phyloP scores from a whole-genome alignment of 2,888 invertebrate genomes.

The Brenthis hecate region DNA sequence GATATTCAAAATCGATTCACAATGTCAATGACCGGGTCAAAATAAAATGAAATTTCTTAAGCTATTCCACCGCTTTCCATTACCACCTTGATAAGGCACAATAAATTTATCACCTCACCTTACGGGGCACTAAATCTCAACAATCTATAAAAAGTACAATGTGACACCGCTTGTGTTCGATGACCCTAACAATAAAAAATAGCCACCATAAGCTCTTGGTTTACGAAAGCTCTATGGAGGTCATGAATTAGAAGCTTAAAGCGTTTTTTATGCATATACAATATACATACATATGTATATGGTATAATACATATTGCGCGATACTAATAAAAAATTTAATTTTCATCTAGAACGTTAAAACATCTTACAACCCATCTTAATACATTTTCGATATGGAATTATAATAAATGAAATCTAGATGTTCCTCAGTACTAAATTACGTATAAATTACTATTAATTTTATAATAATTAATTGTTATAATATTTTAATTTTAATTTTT shows the following conservation, averaged over 20 bases:
- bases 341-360: no score
- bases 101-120: constrained; percentile 74
- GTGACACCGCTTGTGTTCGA: constrained; percentile 63
- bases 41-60: constrained; percentile 31
- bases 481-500: no score
- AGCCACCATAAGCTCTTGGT: constrained; percentile 60
- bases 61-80: constrained; percentile 55
- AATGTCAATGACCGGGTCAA: constrained; percentile 30
- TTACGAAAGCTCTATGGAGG: constrained; percentile 60
- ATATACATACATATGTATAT: neutral
- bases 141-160: constrained; percentile 61
- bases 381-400: no score
- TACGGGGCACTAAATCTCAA: constrained; percentile 62
- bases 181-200: constrained; percentile 76
- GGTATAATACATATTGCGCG: no score
- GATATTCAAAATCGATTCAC: constrained; percentile 16
- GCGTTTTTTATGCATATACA: constrained; percentile 33
- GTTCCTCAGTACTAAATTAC: no score
- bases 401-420: no score
- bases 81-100: constrained; percentile 66
- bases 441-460: no score
- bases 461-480: no score
- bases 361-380: no score
- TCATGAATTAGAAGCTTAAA: constrained; percentile 39
- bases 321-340: no score